Evolutionary conservation across 2,113 vertebrate species (phyloP), one percentile per base, ranked within the genome.

Genomic region (Proterorhinus semilunaris): DNA sequence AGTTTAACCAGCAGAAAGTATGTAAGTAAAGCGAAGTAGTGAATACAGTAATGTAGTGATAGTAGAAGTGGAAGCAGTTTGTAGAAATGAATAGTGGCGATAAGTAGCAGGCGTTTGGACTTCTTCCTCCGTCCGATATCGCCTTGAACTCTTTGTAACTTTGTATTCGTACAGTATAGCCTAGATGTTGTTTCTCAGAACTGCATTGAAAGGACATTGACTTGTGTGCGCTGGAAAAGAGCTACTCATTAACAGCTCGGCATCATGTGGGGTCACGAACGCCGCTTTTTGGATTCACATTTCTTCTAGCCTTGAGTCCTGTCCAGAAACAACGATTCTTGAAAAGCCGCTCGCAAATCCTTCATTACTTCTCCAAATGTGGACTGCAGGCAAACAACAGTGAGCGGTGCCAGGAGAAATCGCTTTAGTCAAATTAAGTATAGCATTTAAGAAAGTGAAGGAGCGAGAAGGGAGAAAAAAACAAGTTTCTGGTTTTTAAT

Each of bases 191-290:
- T 64, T 72, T 81, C 81, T 89, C 77, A 78, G 83, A 91, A 89
- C 80, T 84, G 81, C 83, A 88, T 89, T 90, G 88, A 86, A 89
- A 84, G 74, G 71, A 78, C 81, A 90, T 86, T 86, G 86, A 69
- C 70, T 71, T 62, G 43, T 55, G 63, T 47, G 61, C 66, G 53
- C 77, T 81, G 74, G 83, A 79, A 84, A 72, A 44, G 79, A 75
- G 48, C 64, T 1, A 64, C 16, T 36, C 81, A 85, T 80, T 84
- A 80, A 50, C 57, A 57, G 0, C 65, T 64, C 69, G 78, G 53
- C 17, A 70, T 66, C 17, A 81, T 10, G 67, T 65, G 64, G 62
- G 80, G 76, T 83, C 66, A 47, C 17, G 17, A 43, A 52, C 10
- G 65, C 83, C 75, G 74, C 69, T 71, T 74, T 82, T 78, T 27